These are phyloP conservation scores for Styela plicata DNA, from an alignment of 23 tunicate genomes.

Conservation along the genomic window DNA sequence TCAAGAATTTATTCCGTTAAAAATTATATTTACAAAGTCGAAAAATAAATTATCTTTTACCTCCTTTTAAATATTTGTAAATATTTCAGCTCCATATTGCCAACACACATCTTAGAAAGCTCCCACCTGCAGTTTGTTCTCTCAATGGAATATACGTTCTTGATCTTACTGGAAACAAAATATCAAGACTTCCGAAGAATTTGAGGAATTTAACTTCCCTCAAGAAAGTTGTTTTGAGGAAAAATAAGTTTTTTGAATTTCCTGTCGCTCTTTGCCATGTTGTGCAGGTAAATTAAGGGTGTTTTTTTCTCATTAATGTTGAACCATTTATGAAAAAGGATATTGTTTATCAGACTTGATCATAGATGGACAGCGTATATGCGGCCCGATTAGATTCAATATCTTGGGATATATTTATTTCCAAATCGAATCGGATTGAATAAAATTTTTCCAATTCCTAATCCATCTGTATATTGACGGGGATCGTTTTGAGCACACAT, in stretches of 20 bases:
- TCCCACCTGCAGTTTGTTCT: conserved; percentile 48
- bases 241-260: conserved; percentile 44
- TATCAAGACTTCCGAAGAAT: conserved; percentile 44
- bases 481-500: too few relatives aligned
- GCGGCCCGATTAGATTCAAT: background rate
- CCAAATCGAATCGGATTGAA: too few relatives aligned
- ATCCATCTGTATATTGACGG: too few relatives aligned
- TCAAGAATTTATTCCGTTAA: too few relatives aligned
- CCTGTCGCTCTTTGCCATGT: conserved; percentile 61
- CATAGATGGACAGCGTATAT: background rate
- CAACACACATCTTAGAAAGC: conserved; percentile 26
- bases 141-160: conserved; percentile 34
- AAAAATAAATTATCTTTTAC: too few relatives aligned
- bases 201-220: conserved; percentile 35
- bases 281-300: conserved; percentile 27
- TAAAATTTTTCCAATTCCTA: too few relatives aligned
- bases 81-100: conserved; percentile 42
- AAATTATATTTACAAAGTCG: too few relatives aligned
- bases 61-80: too few relatives aligned
- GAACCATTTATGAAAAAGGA: too few relatives aligned
- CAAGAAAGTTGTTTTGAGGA: conserved; percentile 21
- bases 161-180: conserved; percentile 37
- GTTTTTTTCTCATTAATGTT: background rate
- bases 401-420: too few relatives aligned
- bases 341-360: too few relatives aligned